These are phyloP conservation scores for Apamea epomidion DNA, from an alignment of 2,888 invertebrate genomes.

Conservation along the genomic window DNA sequence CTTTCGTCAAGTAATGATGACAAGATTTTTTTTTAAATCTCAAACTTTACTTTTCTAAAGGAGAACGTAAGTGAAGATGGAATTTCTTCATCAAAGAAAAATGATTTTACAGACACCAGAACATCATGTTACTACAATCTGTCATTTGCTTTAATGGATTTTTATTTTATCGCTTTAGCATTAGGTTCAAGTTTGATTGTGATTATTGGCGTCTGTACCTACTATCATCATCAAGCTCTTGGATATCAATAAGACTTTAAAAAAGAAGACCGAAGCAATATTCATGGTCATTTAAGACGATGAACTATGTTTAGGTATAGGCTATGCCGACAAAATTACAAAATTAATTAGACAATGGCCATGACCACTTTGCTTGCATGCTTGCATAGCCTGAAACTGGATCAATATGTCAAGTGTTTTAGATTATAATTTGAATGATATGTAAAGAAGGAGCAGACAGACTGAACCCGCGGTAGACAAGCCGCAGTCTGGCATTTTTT, in stretches of 20 bases:
- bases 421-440: not conserved
- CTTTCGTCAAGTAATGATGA: not conserved
- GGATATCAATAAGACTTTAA: no score
- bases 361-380: not conserved
- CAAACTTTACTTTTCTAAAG: not conserved
- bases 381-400: not conserved
- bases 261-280: not conserved
- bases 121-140: no score
- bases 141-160: no score
- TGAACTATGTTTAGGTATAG: not conserved
- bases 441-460: not conserved
- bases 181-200: no score
- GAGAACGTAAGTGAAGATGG: not conserved
- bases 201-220: not conserved
- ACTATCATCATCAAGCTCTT: not conserved
- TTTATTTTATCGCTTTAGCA: no score
- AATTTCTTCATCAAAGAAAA: not conserved
- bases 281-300: not conserved
- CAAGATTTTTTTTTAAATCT: not conserved
- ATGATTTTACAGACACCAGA: not conserved
- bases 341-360: constrained; percentile 6
- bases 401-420: constrained; percentile 11
- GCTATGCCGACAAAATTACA: not conserved
- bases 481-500: not conserved
- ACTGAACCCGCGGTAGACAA: not conserved